Conservation (phyloP, 2,888 invertebrate genomes). For the Baronia brevicornis region DNA sequence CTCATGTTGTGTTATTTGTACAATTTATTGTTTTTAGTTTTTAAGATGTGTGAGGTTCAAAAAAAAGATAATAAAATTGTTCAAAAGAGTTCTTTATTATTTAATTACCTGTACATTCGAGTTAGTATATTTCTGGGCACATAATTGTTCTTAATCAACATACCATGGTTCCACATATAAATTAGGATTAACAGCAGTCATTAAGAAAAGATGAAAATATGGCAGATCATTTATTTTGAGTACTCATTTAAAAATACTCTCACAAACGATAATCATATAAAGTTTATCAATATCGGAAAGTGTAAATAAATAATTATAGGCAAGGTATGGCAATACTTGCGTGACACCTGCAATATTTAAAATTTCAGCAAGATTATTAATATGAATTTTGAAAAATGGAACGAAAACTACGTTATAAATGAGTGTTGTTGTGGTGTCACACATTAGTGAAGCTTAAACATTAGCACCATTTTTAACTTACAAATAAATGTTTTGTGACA, state of each 20-base stretch:
- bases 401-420: conserved; percentile 67
- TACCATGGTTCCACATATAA: conserved; percentile 54
- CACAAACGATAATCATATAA: conserved; percentile 62
- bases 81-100: conserved; percentile 73
- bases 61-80: conserved; percentile 27
- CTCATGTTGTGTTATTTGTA: background rate
- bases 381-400: conserved; percentile 34
- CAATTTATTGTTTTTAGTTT: conserved; percentile 1
- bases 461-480: conserved; percentile 73
- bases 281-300: conserved; percentile 46
- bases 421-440: conserved; percentile 74
- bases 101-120: conserved; percentile 77
- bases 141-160: conserved; percentile 70
- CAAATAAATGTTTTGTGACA: conserved; percentile 72
- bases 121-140: conserved; percentile 76
- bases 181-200: conserved; percentile 65
- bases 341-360: conserved; percentile 69
- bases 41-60: conserved; percentile 21
- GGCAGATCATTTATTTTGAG: conserved; percentile 74
- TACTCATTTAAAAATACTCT: conserved; percentile 66
- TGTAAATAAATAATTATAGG: conserved; percentile 73
- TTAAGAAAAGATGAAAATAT: conserved; percentile 71
- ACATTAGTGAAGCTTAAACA: conserved; percentile 72
- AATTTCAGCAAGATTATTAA: conserved; percentile 52
- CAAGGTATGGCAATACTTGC: conserved; percentile 72